Percentiles rank a stretch among this genome's conserved stretches.
Conservation (phyloP, 2,113 vertebrate genomes). For the Ctenodactylus gundi region DNA sequence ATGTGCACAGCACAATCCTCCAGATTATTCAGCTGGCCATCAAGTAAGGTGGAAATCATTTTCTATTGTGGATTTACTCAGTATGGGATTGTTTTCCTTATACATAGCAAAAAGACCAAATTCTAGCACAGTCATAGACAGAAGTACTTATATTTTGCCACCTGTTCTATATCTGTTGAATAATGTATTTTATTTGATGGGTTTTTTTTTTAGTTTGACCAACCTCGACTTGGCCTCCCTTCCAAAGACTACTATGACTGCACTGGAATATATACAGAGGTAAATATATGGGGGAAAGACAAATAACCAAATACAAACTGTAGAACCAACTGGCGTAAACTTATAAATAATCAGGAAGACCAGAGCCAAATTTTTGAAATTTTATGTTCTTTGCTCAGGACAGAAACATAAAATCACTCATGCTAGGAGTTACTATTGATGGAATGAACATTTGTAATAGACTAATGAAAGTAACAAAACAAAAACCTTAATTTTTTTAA, state of each 20-base stretch:
- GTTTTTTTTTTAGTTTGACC: conserved; percentile 89
- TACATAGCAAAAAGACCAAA: background rate
- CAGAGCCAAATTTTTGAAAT: background rate
- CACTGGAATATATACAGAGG: conserved; percentile 91
- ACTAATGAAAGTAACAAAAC: background rate
- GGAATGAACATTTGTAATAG: background rate
- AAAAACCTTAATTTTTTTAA: background rate
- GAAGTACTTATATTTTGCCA: background rate
- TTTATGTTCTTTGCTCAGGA: background rate
- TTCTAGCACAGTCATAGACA: background rate
- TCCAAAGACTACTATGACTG: conserved; percentile 95
- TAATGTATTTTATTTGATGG: background rate
- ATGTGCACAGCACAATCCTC: background rate
- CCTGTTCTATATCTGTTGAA: background rate
- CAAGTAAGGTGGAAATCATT: background rate
- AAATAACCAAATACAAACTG: background rate
- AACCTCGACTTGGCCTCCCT: conserved; percentile 92
- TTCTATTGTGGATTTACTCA: background rate
- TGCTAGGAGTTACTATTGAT: background rate
- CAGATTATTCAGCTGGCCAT: background rate
- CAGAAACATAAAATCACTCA: background rate
- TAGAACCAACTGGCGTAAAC: background rate
- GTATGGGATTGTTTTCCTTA: background rate
- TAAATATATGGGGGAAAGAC: conserved; percentile 63
- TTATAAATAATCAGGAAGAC: background rate